Evolutionary conservation across 1,140 invertebrate genomes (phyloP).

Genomic region (Muscidifurax raptorellus): DNA sequence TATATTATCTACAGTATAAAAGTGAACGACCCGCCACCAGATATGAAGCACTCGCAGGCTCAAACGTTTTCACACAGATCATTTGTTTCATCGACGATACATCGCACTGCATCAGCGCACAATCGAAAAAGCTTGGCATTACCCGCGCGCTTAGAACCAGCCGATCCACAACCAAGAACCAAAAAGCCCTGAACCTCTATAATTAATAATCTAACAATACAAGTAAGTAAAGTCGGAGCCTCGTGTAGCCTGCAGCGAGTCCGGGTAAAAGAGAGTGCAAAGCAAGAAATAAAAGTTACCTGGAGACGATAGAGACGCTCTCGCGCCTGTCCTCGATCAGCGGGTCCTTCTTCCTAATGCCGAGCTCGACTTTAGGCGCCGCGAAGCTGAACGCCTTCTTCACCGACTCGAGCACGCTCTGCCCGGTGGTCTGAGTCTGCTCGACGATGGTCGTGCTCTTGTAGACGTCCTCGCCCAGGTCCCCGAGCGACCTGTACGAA

Average conservation of each 20-base stretch:
- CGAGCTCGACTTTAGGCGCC: slow-evolving; percentile 70
- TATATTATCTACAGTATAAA: not conserved
- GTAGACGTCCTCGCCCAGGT: slow-evolving; percentile 79
- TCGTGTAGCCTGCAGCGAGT: no score
- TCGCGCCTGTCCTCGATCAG: slow-evolving; percentile 75
- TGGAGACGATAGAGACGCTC: slow-evolving; percentile 74
- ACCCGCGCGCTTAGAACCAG: not conserved
- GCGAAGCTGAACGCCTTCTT: slow-evolving; percentile 81
- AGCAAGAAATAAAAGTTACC: slow-evolving; percentile 71
- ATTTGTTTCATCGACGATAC: no score
- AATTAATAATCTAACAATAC: no score
- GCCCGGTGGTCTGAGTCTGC: slow-evolving; percentile 73
- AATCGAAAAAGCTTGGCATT: not conserved
- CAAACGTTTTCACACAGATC: not conserved
- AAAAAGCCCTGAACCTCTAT: no score
- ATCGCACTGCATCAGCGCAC: no score
- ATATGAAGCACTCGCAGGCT: slow-evolving; percentile 32
- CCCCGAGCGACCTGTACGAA: slow-evolving; percentile 80
- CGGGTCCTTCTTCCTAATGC: slow-evolving; percentile 74
- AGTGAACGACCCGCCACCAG: slow-evolving; percentile 20
- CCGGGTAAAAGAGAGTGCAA: not conserved
- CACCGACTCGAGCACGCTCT: slow-evolving; percentile 78
- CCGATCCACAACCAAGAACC: not conserved
- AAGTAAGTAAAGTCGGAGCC: no score
- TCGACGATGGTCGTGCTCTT: slow-evolving; percentile 79